Conservation (phyloP, 2,888 invertebrate genomes). For the Melanostoma mellinum region DNA sequence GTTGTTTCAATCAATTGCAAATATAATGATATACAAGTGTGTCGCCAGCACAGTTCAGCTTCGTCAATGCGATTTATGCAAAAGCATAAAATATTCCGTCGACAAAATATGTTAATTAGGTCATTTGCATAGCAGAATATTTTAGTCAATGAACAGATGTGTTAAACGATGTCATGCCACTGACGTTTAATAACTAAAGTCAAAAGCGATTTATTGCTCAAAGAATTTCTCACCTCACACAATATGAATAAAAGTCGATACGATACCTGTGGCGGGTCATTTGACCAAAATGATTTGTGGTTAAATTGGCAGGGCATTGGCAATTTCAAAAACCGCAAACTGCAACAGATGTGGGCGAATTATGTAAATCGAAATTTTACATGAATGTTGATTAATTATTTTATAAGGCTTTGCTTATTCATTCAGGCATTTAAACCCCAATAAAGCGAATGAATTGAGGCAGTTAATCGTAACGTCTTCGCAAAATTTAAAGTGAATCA, state of each 20-base stretch:
- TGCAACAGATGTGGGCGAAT: constrained; percentile 9
- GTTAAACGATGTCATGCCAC: constrained; percentile 1
- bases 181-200: neutral
- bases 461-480: neutral
- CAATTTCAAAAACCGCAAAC: constrained; percentile 7
- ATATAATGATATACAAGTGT: constrained; percentile 10
- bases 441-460: neutral
- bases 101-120: constrained; percentile 14
- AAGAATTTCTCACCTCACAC: neutral
- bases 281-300: constrained; percentile 21
- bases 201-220: neutral
- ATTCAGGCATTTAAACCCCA: neutral
- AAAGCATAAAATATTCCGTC: constrained; percentile 20
- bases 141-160: constrained; percentile 10
- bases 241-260: neutral
- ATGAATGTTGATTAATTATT: neutral
- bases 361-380: neutral
- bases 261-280: neutral
- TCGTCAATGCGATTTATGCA: constrained; percentile 13
- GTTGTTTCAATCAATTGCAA: neutral
- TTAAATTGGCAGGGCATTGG: neutral
- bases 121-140: constrained; percentile 5
- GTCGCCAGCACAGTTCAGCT: constrained; percentile 2
- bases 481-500: too few relatives aligned
- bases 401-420: neutral